Percentiles rank a stretch among this genome's conserved stretches.
phyloP scores from a whole-genome alignment of 2,888 invertebrate genomes.

The Tipula helvola region DNA sequence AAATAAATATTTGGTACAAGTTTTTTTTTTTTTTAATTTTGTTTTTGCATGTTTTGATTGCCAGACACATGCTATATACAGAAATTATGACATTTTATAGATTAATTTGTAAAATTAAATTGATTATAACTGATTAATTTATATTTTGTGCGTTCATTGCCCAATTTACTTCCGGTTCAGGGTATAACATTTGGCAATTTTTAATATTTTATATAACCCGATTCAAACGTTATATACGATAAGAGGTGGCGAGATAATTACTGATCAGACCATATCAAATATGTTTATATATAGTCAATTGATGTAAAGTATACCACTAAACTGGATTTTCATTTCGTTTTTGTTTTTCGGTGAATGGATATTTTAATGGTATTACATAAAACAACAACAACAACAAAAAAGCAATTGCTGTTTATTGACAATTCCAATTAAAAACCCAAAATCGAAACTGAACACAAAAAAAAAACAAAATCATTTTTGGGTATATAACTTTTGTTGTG shows the following conservation, averaged over 20 bases:
- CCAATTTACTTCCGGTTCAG: background rate
- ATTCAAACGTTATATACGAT: background rate
- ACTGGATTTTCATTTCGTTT: background rate
- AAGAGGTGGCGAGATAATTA: background rate
- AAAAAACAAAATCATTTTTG: background rate
- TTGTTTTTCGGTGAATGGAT: background rate
- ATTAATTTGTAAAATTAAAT: background rate
- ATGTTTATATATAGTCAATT: background rate
- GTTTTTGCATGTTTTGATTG: background rate
- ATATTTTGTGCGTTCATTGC: background rate
- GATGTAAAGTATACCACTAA: background rate
- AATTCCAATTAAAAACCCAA: background rate
- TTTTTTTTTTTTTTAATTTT: background rate
- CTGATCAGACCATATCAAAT: background rate
- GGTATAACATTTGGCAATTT: background rate
- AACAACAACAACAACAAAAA: background rate
- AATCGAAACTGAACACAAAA: background rate
- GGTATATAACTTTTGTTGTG: background rate
- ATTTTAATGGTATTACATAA: background rate
- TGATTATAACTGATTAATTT: background rate
- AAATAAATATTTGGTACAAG: background rate
- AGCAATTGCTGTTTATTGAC: background rate
- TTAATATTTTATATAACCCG: background rate
- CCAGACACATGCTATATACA: background rate
- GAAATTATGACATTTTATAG: background rate